Evolutionary conservation across 2,797 vertebrate genomes (phyloP).

Genomic region (Rachycentron canadum): DNA sequence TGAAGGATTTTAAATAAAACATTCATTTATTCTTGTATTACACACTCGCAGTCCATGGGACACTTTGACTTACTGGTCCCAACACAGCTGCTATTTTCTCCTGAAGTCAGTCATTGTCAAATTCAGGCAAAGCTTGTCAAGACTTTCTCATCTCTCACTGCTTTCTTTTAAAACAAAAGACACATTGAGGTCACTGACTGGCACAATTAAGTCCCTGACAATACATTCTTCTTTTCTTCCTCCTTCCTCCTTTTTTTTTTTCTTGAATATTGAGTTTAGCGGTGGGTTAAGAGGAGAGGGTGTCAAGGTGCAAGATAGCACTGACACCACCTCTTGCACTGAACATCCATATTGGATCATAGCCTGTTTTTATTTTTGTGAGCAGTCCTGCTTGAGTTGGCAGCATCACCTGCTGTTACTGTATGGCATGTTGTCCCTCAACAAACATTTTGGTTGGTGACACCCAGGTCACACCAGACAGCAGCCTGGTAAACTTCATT

Average conservation of each 20-base stretch:
- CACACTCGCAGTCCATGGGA: not conserved
- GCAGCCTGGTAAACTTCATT: not conserved
- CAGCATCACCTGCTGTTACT: not conserved
- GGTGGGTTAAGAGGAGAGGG: not conserved
- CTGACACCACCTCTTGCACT: not conserved
- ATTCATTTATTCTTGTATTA: not conserved
- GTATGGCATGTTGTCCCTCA: not conserved
- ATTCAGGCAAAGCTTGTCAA: not conserved
- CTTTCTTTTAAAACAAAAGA: slow-evolving; percentile 1
- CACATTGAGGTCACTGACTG: not conserved
- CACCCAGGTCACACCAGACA: not conserved
- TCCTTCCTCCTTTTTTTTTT: not conserved
- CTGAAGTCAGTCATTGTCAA: not conserved
- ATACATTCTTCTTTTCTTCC: not conserved
- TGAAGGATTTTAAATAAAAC: not conserved
- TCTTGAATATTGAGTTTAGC: not conserved
- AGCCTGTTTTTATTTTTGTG: not conserved
- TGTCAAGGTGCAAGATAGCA: not conserved
- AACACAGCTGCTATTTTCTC: slow-evolving; percentile 10
- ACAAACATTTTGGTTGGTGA: slow-evolving; percentile 7
- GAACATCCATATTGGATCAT: not conserved
- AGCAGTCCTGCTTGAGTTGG: not conserved
- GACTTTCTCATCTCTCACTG: not conserved
- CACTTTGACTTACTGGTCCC: not conserved
- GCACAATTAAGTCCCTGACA: not conserved